Percentiles rank a stretch among this genome's conserved stretches.
phyloP scores from a whole-genome alignment of 1,140 invertebrate genomes.

The Saccostrea echinata region DNA sequence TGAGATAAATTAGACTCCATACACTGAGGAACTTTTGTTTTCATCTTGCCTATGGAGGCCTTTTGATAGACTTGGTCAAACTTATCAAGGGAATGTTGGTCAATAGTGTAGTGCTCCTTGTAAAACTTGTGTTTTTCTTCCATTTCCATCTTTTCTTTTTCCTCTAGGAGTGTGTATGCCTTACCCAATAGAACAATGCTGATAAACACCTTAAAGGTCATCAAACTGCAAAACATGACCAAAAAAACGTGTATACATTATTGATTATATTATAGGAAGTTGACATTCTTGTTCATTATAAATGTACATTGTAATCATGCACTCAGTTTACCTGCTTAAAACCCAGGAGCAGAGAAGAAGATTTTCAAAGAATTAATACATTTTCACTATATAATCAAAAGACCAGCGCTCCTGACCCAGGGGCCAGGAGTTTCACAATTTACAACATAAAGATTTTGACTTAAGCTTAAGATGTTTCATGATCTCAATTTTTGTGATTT shows the following conservation, averaged over 20 bases:
- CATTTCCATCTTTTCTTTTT: background rate
- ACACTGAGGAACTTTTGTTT: background rate
- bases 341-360: no score
- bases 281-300: no score
- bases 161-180: constrained; percentile 47
- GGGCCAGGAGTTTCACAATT: no score
- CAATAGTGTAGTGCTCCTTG: background rate
- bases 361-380: no score
- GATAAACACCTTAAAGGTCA: constrained; percentile 90
- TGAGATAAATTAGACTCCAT: background rate
- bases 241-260: background rate
- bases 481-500: no score
- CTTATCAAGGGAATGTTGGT: constrained; percentile 3
- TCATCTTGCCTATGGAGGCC: background rate
- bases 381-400: no score
- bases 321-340: no score
- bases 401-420: no score
- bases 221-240: constrained; percentile 81
- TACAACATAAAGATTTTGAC: no score
- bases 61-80: constrained; percentile 28
- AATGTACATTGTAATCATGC: no score
- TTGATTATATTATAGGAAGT: background rate
- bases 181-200: constrained; percentile 91
- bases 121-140: constrained; percentile 1
- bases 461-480: no score